A percentile compares a stretch with the other conserved stretches of the same genome.
These are phyloP conservation scores for Tychaedon coryphoeus DNA, from an alignment of 2,113 vertebrate genomes.

Conservation along the genomic window DNA sequence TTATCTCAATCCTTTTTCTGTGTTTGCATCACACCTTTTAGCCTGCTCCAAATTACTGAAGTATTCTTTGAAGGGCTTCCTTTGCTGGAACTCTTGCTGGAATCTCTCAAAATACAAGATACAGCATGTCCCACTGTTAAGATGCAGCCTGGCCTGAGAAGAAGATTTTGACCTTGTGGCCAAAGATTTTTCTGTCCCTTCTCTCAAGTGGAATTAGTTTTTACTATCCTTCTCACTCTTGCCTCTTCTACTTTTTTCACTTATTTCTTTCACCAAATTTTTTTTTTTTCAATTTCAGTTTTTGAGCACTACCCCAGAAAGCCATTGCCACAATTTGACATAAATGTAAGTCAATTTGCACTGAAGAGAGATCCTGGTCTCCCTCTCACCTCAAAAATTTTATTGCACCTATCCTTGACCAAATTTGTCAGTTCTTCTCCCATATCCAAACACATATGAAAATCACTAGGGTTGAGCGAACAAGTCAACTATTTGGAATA, in stretches of 20 bases:
- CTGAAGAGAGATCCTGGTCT: neutral
- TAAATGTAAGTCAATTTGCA: neutral
- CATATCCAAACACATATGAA: neutral
- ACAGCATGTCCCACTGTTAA: neutral
- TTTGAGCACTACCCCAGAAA: neutral
- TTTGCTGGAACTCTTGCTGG: neutral
- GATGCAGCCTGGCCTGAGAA: neutral
- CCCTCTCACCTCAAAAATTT: neutral
- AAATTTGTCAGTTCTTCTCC: neutral
- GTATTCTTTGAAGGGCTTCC: neutral
- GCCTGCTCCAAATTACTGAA: neutral
- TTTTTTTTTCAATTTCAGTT: neutral
- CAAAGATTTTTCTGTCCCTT: neutral
- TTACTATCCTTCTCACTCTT: neutral
- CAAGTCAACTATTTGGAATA: neutral
- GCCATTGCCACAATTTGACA: neutral
- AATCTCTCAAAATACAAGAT: rapidly evolving
- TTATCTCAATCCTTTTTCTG: neutral
- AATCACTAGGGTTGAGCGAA: neutral
- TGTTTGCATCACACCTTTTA: neutral
- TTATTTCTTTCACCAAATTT: neutral
- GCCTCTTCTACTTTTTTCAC: neutral
- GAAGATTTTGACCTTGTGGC: neutral
- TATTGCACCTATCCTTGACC: neutral
- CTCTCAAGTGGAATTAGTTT: neutral